These are phyloP conservation scores for Tiliacea aurago DNA, from an alignment of 2,888 invertebrate species.

Conservation along the genomic window DNA sequence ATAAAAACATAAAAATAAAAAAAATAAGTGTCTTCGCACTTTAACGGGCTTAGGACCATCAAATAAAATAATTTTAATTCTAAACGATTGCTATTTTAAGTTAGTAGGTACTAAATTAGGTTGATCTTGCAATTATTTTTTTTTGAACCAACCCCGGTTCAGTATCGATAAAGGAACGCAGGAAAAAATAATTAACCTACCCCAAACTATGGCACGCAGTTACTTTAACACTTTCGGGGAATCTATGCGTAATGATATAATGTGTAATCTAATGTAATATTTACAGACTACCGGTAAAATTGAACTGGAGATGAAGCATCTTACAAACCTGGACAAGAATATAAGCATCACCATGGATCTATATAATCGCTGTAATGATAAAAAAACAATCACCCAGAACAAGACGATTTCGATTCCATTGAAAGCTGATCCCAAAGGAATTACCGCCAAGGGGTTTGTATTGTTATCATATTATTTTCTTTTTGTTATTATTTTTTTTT, in stretches of 20 bases:
- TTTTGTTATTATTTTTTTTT: background rate
- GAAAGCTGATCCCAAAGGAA: slow-evolving; percentile 28
- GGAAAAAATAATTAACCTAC: too few species aligned
- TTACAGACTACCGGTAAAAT: slow-evolving; percentile 61
- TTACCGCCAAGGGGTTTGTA: slow-evolving; percentile 66
- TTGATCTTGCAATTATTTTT: too few species aligned
- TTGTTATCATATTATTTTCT: background rate
- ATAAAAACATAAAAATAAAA: too few species aligned
- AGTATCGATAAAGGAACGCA: too few species aligned
- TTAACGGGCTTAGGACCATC: too few species aligned
- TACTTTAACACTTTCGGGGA: too few species aligned
- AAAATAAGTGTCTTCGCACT: too few species aligned
- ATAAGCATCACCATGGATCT: slow-evolving; percentile 50
- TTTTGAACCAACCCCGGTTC: too few species aligned
- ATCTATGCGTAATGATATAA: background rate
- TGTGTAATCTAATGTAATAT: background rate
- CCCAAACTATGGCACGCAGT: too few species aligned
- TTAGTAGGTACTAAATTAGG: too few species aligned
- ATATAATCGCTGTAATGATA: slow-evolving; percentile 54
- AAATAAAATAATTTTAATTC: too few species aligned
- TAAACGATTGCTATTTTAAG: too few species aligned
- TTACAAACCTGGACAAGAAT: slow-evolving; percentile 62
- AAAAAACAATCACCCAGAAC: accelerated
- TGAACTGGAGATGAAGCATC: slow-evolving; percentile 59
- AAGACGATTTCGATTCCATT: background rate